A percentile compares a stretch with the other conserved stretches of the same genome.
These are phyloP conservation scores for Ylistrum balloti DNA, from an alignment of 1,140 invertebrate species.

Conservation along the genomic window DNA sequence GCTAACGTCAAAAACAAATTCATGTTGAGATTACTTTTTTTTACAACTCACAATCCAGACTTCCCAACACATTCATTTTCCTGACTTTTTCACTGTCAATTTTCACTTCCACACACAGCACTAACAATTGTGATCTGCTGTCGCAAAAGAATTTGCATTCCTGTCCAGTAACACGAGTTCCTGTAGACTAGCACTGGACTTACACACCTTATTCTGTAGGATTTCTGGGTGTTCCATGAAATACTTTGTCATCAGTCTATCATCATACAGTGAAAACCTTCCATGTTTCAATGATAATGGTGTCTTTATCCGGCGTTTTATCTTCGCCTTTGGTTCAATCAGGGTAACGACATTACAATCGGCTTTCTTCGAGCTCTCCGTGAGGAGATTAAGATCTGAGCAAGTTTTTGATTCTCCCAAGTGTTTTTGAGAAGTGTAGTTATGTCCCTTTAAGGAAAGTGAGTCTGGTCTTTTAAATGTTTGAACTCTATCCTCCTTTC, in stretches of 20 bases:
- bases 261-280: conserved; percentile 92
- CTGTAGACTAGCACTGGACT: conserved; percentile 64
- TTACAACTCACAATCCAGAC: too few species aligned
- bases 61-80: neutral
- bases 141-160: conserved; percentile 32
- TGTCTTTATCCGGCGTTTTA: conserved; percentile 91
- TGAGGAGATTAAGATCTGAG: conserved; percentile 67
- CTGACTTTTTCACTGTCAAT: too few species aligned
- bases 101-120: neutral
- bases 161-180: conserved; percentile 60
- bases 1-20: neutral
- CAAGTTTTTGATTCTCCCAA: conserved; percentile 48
- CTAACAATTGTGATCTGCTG: neutral
- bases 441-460: conserved; percentile 77
- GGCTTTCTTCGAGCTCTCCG: conserved; percentile 73
- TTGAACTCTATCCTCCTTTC: conserved; percentile 41
- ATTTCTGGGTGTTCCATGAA: conserved; percentile 48
- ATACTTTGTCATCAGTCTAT: conserved; percentile 89
- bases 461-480: conserved; percentile 72
- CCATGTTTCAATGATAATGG: conserved; percentile 90
- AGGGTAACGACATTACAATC: conserved; percentile 82
- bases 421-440: conserved; percentile 61
- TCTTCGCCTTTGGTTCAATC: conserved; percentile 85
- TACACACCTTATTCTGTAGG: conserved; percentile 41
- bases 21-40: neutral